Evolutionary conservation across 1,140 invertebrate species (phyloP).

Genomic region (Mactra quadrangularis): DNA sequence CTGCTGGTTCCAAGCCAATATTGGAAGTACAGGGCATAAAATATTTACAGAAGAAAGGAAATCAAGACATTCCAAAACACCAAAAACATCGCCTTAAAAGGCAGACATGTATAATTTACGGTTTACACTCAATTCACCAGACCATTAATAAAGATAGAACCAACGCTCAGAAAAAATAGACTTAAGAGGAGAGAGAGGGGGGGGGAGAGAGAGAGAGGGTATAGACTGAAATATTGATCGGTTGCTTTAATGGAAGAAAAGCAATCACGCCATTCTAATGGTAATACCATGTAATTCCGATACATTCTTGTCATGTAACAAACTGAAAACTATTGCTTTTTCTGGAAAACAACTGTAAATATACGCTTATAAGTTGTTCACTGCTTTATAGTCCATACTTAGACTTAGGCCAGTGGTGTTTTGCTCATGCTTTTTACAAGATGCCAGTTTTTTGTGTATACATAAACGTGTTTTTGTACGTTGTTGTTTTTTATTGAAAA

Average conservation of each 20-base stretch:
- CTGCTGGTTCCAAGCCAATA: too few relatives aligned
- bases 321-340: slow-evolving; percentile 37
- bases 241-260: slow-evolving; percentile 21
- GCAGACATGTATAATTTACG: background rate
- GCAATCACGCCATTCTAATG: slow-evolving; percentile 43
- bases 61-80: slow-evolving; percentile 26
- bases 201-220: background rate
- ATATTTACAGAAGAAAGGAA: background rate
- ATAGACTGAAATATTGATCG: slow-evolving; percentile 33
- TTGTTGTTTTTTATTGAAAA: too few relatives aligned
- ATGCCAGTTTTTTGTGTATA: too few relatives aligned
- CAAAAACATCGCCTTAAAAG: slow-evolving; percentile 26
- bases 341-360: slow-evolving; percentile 5
- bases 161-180: too few relatives aligned
- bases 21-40: too few relatives aligned
- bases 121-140: too few relatives aligned
- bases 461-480: too few relatives aligned
- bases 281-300: slow-evolving; percentile 41
- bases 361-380: slow-evolving; percentile 6
- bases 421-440: too few relatives aligned
- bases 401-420: too few relatives aligned
- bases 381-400: background rate
- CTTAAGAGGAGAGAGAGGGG: too few relatives aligned
- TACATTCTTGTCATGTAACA: slow-evolving; percentile 39
- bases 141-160: too few relatives aligned